These are phyloP conservation scores for Ophonus ardosiacus DNA, from an alignment of 2,888 invertebrate species.

Conservation along the genomic window DNA sequence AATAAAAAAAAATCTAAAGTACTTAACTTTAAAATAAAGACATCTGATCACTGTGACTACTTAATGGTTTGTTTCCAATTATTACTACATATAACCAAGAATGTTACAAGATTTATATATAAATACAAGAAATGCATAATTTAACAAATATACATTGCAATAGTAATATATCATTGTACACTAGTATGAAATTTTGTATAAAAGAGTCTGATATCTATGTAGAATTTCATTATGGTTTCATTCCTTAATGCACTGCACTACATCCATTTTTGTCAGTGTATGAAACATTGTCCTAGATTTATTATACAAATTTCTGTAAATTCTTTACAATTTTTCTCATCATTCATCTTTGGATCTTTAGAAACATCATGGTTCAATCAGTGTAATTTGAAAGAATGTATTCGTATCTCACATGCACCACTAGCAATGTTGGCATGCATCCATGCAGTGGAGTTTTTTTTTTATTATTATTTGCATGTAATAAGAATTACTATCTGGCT, in stretches of 20 bases:
- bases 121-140: too few species aligned
- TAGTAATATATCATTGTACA: not conserved
- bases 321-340: not conserved
- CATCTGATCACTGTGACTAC: too few species aligned
- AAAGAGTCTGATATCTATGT: not conserved
- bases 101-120: too few species aligned
- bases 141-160: not conserved
- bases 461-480: not conserved
- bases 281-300: not conserved
- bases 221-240: not conserved
- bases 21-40: too few species aligned
- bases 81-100: too few species aligned
- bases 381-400: not conserved
- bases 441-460: not conserved
- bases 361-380: not conserved
- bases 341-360: not conserved
- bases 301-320: not conserved
- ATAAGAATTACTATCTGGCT: slow-evolving; percentile 22
- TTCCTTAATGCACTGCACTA: not conserved
- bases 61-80: too few species aligned
- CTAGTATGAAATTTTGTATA: not conserved
- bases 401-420: not conserved
- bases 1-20: too few species aligned
- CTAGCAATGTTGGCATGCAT: not conserved
- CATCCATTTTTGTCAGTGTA: not conserved